A percentile compares a stretch with the other conserved stretches of the same genome.
phyloP scores from a whole-genome alignment of 1,140 invertebrate species.

The Drosophila subpulchrella region DNA sequence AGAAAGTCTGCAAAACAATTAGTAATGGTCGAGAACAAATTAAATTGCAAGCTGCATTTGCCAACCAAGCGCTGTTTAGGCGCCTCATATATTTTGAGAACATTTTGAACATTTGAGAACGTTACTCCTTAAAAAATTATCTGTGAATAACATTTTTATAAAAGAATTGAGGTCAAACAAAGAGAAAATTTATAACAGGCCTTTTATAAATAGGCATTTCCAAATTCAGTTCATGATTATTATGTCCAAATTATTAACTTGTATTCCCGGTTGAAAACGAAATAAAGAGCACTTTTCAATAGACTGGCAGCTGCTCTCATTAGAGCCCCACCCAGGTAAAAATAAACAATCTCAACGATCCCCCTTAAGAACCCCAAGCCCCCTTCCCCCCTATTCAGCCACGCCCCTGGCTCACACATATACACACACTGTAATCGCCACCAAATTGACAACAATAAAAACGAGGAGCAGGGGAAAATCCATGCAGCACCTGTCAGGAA shows the following conservation, averaged over 20 bases:
- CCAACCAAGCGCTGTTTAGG: background rate
- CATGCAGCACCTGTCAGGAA: conserved; percentile 65
- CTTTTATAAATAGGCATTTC: no score
- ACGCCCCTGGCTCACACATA: background rate
- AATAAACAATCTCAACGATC: conserved; percentile 30
- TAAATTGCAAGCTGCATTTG: conserved; percentile 2
- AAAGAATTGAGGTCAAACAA: no score
- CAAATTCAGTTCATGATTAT: no score
- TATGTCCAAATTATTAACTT: background rate
- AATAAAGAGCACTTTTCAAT: background rate
- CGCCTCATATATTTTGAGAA: background rate
- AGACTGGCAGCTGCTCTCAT: conserved; percentile 35
- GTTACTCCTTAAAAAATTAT: no score
- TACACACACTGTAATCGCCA: conserved; percentile 58
- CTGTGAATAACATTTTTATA: no score
- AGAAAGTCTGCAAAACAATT: conserved; percentile 11
- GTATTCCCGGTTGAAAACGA: background rate
- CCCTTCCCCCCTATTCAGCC: background rate
- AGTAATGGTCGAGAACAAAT: conserved; percentile 9
- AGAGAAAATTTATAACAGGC: no score
- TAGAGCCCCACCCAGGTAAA: conserved; percentile 29
- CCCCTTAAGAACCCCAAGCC: background rate
- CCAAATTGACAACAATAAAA: conserved; percentile 77
- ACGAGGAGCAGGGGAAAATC: conserved; percentile 32
- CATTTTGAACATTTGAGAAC: no score